Conservation (phyloP, 2,113 vertebrate species). For the Oreocharis arfaki region DNA sequence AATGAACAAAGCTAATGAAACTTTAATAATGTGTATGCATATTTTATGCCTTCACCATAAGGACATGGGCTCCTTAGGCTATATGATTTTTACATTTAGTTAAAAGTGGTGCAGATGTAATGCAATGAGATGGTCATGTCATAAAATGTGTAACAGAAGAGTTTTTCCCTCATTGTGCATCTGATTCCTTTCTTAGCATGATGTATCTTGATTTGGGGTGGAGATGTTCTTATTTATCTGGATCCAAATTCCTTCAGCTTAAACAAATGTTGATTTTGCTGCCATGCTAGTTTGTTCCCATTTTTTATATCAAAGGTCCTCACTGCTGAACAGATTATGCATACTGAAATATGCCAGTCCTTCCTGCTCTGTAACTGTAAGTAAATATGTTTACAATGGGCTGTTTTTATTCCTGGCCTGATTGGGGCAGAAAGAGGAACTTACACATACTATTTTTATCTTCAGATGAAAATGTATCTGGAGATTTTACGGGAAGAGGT, state of each 20-base stretch:
- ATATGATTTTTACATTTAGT: not conserved
- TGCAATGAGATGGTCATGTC: not conserved
- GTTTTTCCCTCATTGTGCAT: not conserved
- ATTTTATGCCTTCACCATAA: constrained; percentile 42
- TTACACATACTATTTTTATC: not conserved
- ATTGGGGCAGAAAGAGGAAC: not conserved
- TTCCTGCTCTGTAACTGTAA: not conserved
- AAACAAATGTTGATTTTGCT: not conserved
- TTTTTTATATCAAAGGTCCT: not conserved
- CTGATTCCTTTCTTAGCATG: not conserved
- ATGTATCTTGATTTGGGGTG: not conserved
- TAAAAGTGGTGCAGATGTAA: not conserved
- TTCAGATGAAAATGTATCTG: not conserved
- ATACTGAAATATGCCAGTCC: not conserved
- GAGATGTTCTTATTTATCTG: not conserved
- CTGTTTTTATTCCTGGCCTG: not conserved
- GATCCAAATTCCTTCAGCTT: not conserved
- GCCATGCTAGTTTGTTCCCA: not conserved
- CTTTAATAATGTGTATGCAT: constrained; percentile 44
- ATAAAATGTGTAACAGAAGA: not conserved
- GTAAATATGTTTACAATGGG: not conserved
- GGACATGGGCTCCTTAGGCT: constrained; percentile 14
- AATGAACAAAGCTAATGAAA: constrained; percentile 46
- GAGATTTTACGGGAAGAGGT: not conserved
- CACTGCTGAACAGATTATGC: not conserved